Conservation (phyloP, 1,140 invertebrate species). For the Ooceraea biroi region DNA sequence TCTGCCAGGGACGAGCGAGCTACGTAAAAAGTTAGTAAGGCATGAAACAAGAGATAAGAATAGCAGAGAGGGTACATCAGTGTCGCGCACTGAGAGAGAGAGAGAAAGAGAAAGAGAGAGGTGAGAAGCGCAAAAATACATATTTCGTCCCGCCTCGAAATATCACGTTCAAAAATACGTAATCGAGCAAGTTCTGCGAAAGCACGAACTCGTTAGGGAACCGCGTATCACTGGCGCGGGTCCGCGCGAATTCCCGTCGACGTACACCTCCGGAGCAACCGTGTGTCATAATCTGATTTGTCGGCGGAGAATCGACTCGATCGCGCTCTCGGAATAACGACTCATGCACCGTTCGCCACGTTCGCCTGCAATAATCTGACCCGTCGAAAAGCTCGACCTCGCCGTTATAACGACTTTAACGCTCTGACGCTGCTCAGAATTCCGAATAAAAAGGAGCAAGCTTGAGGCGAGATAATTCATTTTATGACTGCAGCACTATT, state of each 20-base stretch:
- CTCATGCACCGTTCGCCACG: background rate
- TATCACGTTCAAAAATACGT: slow-evolving; percentile 58
- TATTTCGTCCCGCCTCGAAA: slow-evolving; percentile 30
- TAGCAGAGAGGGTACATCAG: slow-evolving; percentile 34
- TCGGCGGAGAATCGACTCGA: slow-evolving; percentile 38
- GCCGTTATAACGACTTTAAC: slow-evolving; percentile 24
- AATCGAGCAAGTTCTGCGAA: slow-evolving; percentile 35
- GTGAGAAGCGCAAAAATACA: slow-evolving; percentile 19
- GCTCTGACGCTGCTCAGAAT: background rate
- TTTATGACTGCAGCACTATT: background rate
- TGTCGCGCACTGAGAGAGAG: background rate
- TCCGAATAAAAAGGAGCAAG: slow-evolving; percentile 5
- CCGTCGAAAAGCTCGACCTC: background rate
- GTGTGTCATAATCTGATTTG: slow-evolving; percentile 55
- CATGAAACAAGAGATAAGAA: slow-evolving; percentile 62
- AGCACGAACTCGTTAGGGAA: slow-evolving; percentile 54
- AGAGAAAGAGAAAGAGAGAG: background rate
- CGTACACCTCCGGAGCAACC: slow-evolving; percentile 22
- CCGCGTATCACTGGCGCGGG: slow-evolving; percentile 19
- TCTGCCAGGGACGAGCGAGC: slow-evolving; percentile 40
- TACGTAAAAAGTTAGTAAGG: slow-evolving; percentile 61
- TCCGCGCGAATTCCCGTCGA: slow-evolving; percentile 22
- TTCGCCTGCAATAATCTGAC: slow-evolving; percentile 12
- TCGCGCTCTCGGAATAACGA: slow-evolving; percentile 33
- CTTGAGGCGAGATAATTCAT: background rate